Evolutionary conservation across 2,113 vertebrate species (phyloP), one percentile per base, ranked within the genome.

Genomic region (Apteryx owenii): DNA sequence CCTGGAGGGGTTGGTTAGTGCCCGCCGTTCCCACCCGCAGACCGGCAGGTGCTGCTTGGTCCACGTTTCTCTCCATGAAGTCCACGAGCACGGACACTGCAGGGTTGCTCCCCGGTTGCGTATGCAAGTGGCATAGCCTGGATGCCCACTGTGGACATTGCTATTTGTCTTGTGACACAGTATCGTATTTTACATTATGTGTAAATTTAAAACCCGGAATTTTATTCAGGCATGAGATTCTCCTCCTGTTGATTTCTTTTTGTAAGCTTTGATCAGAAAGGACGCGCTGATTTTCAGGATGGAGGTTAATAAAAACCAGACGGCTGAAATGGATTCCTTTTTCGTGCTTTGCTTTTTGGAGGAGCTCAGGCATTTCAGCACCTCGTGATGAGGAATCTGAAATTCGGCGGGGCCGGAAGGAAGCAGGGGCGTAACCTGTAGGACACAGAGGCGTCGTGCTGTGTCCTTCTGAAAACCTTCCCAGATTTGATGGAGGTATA

Each of bases 351-450:
- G 25, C 31, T 61, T 92, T 93, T 82, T 69, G 81, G 81, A 88
- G 50, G 51, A 33, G 36, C 75, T 89, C 2, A 0, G 54, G 44
- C 58, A 33, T 87, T 92, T 94, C 12, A 58, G 77, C 76, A 33
- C 73, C 23, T 94, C 66, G 69, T 71, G 48, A 90, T 76, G 95
- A 95, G 53, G 73, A 62, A 53, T 95, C 58, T 92, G 91, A 72
- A 81, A 56, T 53, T 36, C 82, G 89, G 68, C 0, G 2, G 66
- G 83, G 81, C 73, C 40, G 78, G 95, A 93, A 96, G 95, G 96
- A 95, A 96, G 62, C 0, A 16, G 93, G 95, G 95, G 94, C 17
- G 90, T 92, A 95, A 95, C 94, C 89, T 95, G 81, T 69, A 40
- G 75, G 93, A 89, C 78, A 42, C 81, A 87, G 53, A 92, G 69